Base-by-base conservation (phyloP, 2,797 vertebrate genomes). In the Notolepis coatsorum region DNA sequence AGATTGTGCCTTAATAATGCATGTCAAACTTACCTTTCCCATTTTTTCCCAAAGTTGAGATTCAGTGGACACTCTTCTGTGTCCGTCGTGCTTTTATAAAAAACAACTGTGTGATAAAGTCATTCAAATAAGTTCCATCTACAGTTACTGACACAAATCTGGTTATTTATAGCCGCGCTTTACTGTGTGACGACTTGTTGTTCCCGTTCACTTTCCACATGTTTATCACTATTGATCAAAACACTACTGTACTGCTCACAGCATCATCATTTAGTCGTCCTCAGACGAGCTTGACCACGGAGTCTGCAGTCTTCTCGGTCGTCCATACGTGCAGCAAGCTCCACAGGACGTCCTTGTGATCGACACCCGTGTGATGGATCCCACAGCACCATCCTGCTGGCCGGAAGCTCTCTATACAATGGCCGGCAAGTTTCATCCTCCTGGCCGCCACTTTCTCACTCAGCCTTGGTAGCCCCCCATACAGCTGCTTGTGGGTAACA, bases 51-150 rank as follows among this genome's bases (percentile, higher is more conserved):
- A 23, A 37, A n/a, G 77, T 73, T 49, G 78, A 49, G 5, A 54
- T 65, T 82, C 71, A 72, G 39, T 54, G 47, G 61, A 54, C 4
- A 37, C 65, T 52, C 61, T 30, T 48, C 64, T 2, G 50, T 17
- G 23, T 42, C n/a, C 4, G 24, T 49, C 24, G 60, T 43, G 79
- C 86, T 86, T 90, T 87, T 88, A 86, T 85, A 85, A 84, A 65
- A 87, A 82, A 67, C 79, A 68, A 81, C 62, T 20, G 65, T 77
- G 68, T 88, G 88, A 88, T 75, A 88, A 89, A 82, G 85, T 88
- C 71, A 79, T 85, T 77, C 82, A 84, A 83, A 85, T 82, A 15
- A 49, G 75, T 82, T 73, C 81, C 67, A 82, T 84, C 58, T 55
- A 30, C 58, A 53, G 28, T 61, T 43, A 21, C 33, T 31, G 70